phyloP scores from a whole-genome alignment of 2,888 invertebrate genomes.

The Drosophila fulvimacula region DNA sequence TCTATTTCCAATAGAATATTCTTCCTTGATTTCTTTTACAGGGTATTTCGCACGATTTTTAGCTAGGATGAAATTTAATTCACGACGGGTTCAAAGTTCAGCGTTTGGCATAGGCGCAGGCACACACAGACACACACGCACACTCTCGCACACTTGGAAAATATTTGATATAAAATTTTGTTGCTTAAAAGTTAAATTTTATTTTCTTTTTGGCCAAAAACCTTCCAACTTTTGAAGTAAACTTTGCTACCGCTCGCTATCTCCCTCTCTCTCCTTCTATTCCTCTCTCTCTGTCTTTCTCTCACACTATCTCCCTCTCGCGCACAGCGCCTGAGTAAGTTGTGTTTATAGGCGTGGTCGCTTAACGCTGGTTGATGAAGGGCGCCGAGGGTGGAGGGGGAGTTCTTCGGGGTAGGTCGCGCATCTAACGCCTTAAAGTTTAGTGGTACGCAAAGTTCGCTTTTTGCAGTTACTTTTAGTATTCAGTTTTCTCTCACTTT shows the following conservation, averaged over 20 bases:
- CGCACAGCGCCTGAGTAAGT: slow-evolving; percentile 32
- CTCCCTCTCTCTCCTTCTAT: slow-evolving; percentile 8
- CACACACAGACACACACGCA: slow-evolving; percentile 11
- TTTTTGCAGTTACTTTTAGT: slow-evolving; percentile 68
- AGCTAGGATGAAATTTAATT: not conserved
- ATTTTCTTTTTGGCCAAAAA: slow-evolving; percentile 26
- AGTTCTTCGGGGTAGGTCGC: not conserved
- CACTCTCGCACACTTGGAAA: slow-evolving; percentile 30
- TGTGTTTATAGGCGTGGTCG: slow-evolving; percentile 19
- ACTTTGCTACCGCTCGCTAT: slow-evolving; percentile 53
- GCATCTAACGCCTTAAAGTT: slow-evolving; percentile 64
- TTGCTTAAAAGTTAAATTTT: slow-evolving; percentile 75
- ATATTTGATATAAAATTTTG: slow-evolving; percentile 72
- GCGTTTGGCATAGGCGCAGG: slow-evolving; percentile 44
- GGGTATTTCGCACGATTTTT: slow-evolving; percentile 8
- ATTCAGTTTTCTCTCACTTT: slow-evolving; percentile 66
- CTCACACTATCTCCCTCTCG: not conserved
- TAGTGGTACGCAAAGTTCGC: slow-evolving; percentile 75
- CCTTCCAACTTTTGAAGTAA: slow-evolving; percentile 60
- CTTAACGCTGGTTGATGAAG: slow-evolving; percentile 8
- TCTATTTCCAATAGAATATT: not conserved
- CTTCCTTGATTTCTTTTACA: not conserved
- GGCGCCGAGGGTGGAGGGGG: not conserved
- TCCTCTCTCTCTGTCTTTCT: slow-evolving; percentile 2
- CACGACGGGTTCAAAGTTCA: slow-evolving; percentile 63